Evolutionary conservation across 1,140 invertebrate species (phyloP).

Genomic region (Eufriesea mexicana): DNA sequence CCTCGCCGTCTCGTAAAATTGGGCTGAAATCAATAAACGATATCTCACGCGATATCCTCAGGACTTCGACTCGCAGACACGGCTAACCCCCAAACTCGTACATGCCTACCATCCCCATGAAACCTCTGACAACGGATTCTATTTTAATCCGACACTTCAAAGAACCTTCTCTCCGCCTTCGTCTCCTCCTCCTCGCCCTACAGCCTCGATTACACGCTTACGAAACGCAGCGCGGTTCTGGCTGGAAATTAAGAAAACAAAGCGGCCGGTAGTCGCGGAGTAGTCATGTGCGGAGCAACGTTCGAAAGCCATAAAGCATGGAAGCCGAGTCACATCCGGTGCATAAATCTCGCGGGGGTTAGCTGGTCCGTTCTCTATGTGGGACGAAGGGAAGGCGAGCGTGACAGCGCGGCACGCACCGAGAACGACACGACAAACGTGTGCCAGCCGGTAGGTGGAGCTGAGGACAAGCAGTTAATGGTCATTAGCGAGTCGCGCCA

Average conservation of each 20-base stretch:
- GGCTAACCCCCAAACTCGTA: not conserved
- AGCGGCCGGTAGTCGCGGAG: conserved; percentile 30
- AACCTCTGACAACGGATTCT: not conserved
- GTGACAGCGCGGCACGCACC: conserved; percentile 63
- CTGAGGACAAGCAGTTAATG: conserved; percentile 75
- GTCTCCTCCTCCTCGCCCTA: not conserved
- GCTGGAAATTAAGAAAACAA: conserved; percentile 51
- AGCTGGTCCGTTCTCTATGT: conserved; percentile 35
- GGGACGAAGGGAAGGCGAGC: conserved; percentile 51
- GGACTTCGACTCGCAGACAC: no score
- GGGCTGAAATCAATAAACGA: not conserved
- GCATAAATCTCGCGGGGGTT: conserved; percentile 78
- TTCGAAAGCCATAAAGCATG: conserved; percentile 75
- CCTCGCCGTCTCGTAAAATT: not conserved
- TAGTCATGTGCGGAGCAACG: conserved; percentile 42
- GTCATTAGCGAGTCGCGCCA: conserved; percentile 74
- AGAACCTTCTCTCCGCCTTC: not conserved
- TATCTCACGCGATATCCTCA: not conserved
- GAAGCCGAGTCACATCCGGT: conserved; percentile 77
- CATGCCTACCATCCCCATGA: not conserved
- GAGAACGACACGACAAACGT: conserved; percentile 60
- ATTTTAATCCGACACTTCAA: not conserved
- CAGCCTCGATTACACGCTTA: not conserved
- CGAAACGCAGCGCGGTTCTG: no score
- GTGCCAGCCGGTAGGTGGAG: conserved; percentile 57